These are phyloP conservation scores for Paramormyrops hopkinsi DNA, from an alignment of 2,797 vertebrate species.

Conservation along the genomic window DNA sequence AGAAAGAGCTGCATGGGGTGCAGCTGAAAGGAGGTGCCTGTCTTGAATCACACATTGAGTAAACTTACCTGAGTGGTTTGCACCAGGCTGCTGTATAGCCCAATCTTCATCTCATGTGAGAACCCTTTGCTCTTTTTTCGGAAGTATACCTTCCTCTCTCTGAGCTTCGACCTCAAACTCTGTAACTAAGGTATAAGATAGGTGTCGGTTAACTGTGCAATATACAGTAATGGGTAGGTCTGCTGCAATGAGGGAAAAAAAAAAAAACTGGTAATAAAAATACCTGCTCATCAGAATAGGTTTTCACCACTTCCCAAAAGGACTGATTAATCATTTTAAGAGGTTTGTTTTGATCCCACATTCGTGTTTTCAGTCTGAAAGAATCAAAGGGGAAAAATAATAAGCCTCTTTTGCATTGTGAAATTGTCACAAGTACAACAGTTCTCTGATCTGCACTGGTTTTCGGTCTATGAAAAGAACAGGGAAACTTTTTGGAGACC, in stretches of 20 bases:
- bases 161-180: constrained; percentile 56
- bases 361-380: constrained; percentile 54
- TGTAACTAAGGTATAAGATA: constrained; percentile 34
- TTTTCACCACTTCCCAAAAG: constrained; percentile 54
- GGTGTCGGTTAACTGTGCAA: not conserved
- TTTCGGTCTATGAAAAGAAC: not conserved
- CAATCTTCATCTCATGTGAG: constrained; percentile 62
- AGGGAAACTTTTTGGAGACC: not conserved
- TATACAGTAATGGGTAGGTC: not conserved
- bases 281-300: constrained; percentile 58
- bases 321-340: constrained; percentile 50
- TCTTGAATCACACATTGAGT: not conserved
- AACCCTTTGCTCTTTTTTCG: constrained; percentile 57
- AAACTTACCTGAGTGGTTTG: constrained; percentile 48
- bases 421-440: not conserved
- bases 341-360: constrained; percentile 52
- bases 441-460: not conserved
- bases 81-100: constrained; percentile 52
- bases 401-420: not conserved
- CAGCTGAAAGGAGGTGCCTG: not conserved
- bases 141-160: constrained; percentile 56
- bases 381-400: not conserved
- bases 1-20: not conserved
- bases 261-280: not conserved
- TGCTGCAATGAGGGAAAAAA: constrained; percentile 36